Evolutionary conservation across 1,140 invertebrate genomes (phyloP).

Genomic region (Magallana gigas): DNA sequence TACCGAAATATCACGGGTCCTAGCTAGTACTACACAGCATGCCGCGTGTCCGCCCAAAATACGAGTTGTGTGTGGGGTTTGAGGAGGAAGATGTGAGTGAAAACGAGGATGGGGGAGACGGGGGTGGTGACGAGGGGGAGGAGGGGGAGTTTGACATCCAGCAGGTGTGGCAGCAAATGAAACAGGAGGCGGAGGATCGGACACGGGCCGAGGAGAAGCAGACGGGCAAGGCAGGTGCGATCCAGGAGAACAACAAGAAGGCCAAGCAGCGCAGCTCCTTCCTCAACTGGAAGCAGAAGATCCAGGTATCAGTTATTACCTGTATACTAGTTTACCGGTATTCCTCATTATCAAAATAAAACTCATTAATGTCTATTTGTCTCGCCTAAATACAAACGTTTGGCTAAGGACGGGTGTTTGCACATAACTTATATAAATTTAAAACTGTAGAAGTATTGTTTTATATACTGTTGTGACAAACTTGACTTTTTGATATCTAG

Average conservation of each 20-base stretch:
- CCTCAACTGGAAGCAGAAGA: conserved; percentile 1
- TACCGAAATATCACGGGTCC: background rate
- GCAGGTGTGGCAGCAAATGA: background rate
- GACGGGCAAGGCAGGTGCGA: background rate
- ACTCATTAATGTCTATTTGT: too few species aligned
- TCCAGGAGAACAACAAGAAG: background rate
- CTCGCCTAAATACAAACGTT: too few species aligned
- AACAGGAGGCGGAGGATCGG: background rate
- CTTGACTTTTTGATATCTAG: too few species aligned
- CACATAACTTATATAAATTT: too few species aligned
- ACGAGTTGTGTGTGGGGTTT: conserved; percentile 11
- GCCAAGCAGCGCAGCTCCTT: conserved; percentile 1
- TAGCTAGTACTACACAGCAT: background rate
- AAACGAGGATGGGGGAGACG: background rate
- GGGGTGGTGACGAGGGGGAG: background rate
- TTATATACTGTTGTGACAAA: too few species aligned
- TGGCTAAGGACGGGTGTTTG: too few species aligned
- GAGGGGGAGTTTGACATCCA: conserved; percentile 2
- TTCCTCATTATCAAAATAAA: too few species aligned
- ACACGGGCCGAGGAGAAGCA: background rate
- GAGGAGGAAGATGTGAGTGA: background rate
- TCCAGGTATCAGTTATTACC: background rate
- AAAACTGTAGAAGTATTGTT: too few species aligned
- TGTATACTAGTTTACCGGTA: background rate
- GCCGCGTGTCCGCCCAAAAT: conserved; percentile 11